Evolutionary conservation across 2,888 invertebrate species (phyloP).

Genomic region (Xestia ashworthii): DNA sequence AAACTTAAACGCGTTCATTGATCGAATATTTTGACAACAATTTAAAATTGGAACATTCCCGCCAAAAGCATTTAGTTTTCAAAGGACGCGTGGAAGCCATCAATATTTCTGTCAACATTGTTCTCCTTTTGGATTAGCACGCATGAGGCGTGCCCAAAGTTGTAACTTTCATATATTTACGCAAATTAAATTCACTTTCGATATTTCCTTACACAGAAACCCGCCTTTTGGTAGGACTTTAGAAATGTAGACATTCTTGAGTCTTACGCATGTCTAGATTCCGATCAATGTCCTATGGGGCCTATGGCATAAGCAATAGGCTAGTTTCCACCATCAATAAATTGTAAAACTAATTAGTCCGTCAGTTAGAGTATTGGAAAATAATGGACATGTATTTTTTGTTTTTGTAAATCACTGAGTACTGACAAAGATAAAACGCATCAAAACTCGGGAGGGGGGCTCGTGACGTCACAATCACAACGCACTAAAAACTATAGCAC

Average conservation of each 20-base stretch:
- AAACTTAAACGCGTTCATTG: slow-evolving; percentile 29
- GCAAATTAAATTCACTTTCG: slow-evolving; percentile 62
- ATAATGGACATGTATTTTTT: too few relatives aligned
- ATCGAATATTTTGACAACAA: slow-evolving; percentile 37
- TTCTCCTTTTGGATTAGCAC: slow-evolving; percentile 45
- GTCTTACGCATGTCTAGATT: slow-evolving; percentile 8
- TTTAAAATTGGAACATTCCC: slow-evolving; percentile 56
- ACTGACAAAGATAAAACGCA: too few relatives aligned
- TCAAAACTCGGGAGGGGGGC: too few relatives aligned
- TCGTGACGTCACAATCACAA: too few relatives aligned
- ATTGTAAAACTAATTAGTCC: too few relatives aligned
- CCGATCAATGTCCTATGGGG: neutral
- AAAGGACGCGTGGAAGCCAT: slow-evolving; percentile 50
- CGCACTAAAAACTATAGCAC: too few relatives aligned
- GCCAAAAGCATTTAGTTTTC: slow-evolving; percentile 44
- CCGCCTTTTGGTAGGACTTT: neutral
- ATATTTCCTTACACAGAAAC: slow-evolving; percentile 36
- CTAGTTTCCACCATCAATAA: too few relatives aligned
- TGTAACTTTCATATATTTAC: slow-evolving; percentile 63
- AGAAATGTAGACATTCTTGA: slow-evolving; percentile 1
- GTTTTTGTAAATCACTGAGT: too few relatives aligned
- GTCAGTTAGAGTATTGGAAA: too few relatives aligned
- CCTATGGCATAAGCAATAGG: neutral
- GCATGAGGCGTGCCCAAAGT: slow-evolving; percentile 39
- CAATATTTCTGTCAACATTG: slow-evolving; percentile 59